These are phyloP conservation scores for Plebejus melissa DNA, from an alignment of 2,888 invertebrate species.

Conservation along the genomic window DNA sequence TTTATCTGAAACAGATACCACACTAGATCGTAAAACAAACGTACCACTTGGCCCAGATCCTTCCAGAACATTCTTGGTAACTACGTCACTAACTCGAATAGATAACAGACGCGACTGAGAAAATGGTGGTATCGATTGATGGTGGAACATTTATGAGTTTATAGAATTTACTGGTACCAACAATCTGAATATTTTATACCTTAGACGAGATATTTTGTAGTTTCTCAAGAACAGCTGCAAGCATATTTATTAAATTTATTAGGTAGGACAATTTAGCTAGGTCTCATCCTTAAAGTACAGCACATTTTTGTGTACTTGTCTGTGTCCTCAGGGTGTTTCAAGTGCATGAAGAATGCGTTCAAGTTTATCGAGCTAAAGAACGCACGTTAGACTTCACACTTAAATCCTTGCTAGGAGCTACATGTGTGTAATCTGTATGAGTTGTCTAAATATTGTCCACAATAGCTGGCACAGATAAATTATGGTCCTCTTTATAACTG, in stretches of 20 bases:
- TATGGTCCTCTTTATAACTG: conserved; percentile 37
- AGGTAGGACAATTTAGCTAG: no score
- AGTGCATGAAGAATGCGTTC: background rate
- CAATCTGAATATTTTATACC: no score
- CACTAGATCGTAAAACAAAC: conserved; percentile 29
- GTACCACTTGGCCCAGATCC: conserved; percentile 33
- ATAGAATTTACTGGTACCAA: background rate
- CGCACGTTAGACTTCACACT: background rate
- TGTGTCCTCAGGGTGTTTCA: no score
- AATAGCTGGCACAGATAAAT: conserved; percentile 30
- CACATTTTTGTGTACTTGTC: no score
- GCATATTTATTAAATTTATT: no score
- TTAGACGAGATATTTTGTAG: no score
- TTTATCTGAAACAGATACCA: background rate
- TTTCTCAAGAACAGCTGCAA: no score
- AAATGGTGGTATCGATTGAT: background rate
- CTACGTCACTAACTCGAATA: conserved; percentile 32
- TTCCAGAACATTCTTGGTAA: conserved; percentile 30
- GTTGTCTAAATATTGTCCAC: conserved; percentile 24
- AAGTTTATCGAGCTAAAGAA: background rate
- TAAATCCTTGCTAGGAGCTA: background rate
- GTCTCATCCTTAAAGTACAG: no score
- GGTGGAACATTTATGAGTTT: no score
- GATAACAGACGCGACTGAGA: conserved; percentile 21
- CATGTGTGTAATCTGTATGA: background rate